Percentiles rank a stretch among this genome's conserved stretches.
Evolutionary conservation across 2,113 vertebrate genomes (phyloP).

Genomic region (Phalacrocorax pelagicus): DNA sequence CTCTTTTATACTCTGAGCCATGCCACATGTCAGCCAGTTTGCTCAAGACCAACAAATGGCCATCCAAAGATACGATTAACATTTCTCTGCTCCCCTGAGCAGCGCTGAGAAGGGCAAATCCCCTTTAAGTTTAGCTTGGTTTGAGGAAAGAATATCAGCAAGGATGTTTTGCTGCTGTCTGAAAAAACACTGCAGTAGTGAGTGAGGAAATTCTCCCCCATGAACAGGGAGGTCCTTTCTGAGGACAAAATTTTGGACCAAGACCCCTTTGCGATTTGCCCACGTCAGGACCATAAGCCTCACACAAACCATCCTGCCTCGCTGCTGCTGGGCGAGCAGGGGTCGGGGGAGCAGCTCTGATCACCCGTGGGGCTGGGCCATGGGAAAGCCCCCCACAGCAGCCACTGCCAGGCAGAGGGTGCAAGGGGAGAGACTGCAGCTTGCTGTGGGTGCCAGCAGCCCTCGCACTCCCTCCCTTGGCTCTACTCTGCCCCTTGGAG

Average conservation of each 20-base stretch:
- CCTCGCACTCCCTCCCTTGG: neutral
- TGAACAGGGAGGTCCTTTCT: neutral
- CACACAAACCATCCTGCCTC: neutral
- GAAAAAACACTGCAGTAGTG: neutral
- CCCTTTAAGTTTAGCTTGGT: neutral
- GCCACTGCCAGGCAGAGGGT: neutral
- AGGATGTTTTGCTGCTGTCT: neutral
- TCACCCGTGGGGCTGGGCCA: rapidly evolving
- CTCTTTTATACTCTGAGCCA: neutral
- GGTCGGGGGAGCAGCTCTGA: neutral
- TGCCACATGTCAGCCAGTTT: rapidly evolving
- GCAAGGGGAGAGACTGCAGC: rapidly evolving
- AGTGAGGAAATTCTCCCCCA: neutral
- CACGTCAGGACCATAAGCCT: rapidly evolving
- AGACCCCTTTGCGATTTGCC: rapidly evolving
- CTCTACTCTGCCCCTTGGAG: neutral
- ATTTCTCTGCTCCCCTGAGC: neutral
- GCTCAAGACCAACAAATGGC: neutral
- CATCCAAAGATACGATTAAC: neutral
- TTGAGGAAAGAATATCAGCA: neutral
- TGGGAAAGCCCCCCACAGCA: neutral
- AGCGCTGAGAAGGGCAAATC: neutral
- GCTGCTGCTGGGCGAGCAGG: neutral
- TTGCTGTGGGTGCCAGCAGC: neutral
- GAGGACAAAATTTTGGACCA: neutral